Conservation (phyloP, 2,888 invertebrate genomes). For the Tanypteryx hageni region DNA sequence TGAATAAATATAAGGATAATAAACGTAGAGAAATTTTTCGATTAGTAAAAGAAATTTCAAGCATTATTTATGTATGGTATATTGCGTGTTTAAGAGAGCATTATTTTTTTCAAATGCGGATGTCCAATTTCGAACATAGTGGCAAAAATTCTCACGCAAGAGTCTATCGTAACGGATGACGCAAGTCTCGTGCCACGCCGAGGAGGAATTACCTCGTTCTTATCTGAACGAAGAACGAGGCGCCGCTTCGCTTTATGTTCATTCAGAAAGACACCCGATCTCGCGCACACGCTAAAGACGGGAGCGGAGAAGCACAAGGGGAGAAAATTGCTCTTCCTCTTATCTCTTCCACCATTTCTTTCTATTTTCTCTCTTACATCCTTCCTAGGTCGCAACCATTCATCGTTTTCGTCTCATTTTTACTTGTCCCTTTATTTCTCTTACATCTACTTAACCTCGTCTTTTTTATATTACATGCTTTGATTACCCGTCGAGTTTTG, state of each 20-base stretch:
- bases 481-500: no score
- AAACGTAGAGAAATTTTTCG: no score
- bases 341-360: neutral
- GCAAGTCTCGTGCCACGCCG: neutral
- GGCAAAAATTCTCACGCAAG: neutral
- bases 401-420: no score
- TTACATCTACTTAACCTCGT: neutral
- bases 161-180: neutral
- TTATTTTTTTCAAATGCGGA: neutral
- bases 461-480: neutral
- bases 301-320: constrained; percentile 68
- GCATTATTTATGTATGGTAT: no score
- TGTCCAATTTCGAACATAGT: neutral
- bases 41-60: no score
- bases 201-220: neutral
- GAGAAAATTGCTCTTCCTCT: constrained; percentile 70
- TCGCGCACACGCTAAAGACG: neutral
- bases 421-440: neutral
- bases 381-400: neutral
- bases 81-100: neutral
- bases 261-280: neutral
- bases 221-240: neutral
- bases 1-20: no score
- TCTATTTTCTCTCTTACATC: constrained; percentile 15
- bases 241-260: neutral